Evolutionary conservation across 2,888 invertebrate species (phyloP), one percentile per base, ranked within the genome.

Genomic region (Hyles lineata): DNA sequence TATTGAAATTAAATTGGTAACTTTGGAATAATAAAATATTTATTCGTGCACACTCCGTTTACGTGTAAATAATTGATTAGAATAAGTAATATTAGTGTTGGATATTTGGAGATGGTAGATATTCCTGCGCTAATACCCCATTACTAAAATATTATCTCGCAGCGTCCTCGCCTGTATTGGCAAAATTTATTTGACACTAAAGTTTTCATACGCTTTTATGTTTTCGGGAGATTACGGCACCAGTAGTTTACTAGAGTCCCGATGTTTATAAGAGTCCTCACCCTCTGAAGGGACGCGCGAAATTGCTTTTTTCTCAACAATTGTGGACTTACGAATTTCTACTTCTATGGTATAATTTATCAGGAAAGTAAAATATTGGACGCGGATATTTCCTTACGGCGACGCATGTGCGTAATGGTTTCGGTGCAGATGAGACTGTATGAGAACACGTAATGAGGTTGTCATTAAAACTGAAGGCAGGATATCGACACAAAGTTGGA

Each of bases 201-300:
- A 91, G 83, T 89, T 91, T 92, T 91, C 89, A 90, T 90, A 89
- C 85, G 85, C 87, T 87, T 90, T 90, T 89, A 91, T 89, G 89
- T 88, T 89, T 91, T 86, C 81, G 84, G 85, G 84, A 91, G 90
- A 92, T 91, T 91, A 89, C 88, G 86, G 82, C 82, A 80, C 82
- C 83, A 85, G 82, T 89, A 85, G 86, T 86, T 87, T 85, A 81
- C 83, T 79, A 73, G 82, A 79, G 77, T 81, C 80, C 82, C 83
- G 85, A 86, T 85, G 86, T 88, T 89, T 88, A 87, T 87, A 89
- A 87, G 86, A 86, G 86, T 81, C 85, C 83, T 83, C 79, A 80
- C 82, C 81, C 80, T 81, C 76, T 76, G 76, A 83, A 86, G 85
- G 87, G 86, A 86, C 85, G 82, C 84, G 82, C 80, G 82, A 86